A percentile compares a stretch with the other conserved stretches of the same genome.
Conservation (phyloP, 2,113 vertebrate genomes). For the Pygoscelis adeliae region DNA sequence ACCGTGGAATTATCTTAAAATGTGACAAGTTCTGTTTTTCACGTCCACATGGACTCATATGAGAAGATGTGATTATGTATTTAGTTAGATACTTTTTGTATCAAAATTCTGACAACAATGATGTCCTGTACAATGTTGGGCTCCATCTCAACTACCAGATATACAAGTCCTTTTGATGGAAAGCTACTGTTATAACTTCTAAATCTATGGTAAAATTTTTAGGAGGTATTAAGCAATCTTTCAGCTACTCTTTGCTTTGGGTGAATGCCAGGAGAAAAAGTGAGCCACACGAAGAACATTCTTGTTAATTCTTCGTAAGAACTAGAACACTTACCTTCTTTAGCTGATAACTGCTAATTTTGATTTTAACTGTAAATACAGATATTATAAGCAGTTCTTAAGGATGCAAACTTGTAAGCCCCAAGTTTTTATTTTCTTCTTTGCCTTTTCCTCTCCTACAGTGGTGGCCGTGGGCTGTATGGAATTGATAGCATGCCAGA, state of each 20-base stretch:
- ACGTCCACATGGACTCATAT: background rate
- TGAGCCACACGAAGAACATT: background rate
- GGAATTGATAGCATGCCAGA: constrained; percentile 99
- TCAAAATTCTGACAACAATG: background rate
- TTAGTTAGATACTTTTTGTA: background rate
- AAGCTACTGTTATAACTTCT: background rate
- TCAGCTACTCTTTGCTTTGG: background rate
- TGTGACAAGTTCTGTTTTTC: background rate
- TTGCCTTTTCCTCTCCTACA: constrained; percentile 40
- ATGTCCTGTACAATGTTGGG: background rate
- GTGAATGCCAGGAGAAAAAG: background rate
- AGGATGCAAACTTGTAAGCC: background rate
- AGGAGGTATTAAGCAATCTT: background rate
- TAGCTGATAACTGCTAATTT: background rate
- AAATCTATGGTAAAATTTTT: background rate
- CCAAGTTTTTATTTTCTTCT: constrained; percentile 19
- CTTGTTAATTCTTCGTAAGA: background rate
- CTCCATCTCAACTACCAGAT: background rate
- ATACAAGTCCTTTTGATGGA: background rate
- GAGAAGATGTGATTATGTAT: background rate
- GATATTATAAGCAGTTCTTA: background rate
- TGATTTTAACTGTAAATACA: background rate
- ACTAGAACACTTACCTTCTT: background rate
- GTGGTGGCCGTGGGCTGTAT: constrained; percentile 89
- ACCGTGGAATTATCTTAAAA: background rate